These are phyloP conservation scores for Alcis repandata DNA, from an alignment of 2,888 invertebrate genomes.

Conservation along the genomic window DNA sequence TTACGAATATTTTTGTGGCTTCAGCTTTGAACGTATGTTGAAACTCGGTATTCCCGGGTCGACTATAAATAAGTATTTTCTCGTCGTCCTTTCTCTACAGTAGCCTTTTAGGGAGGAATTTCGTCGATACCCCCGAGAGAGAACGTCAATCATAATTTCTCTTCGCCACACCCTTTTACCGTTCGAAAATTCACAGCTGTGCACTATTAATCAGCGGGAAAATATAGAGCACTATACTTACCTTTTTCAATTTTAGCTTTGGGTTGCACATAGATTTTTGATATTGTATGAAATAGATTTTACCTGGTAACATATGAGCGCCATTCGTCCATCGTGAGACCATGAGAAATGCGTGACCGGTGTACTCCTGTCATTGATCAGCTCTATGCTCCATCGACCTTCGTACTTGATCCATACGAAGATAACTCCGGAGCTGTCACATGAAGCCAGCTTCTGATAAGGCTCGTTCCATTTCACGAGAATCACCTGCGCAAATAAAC, in stretches of 20 bases:
- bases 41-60: slow-evolving; percentile 27
- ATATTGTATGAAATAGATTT: slow-evolving; percentile 35
- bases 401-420: slow-evolving; percentile 99
- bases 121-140: slow-evolving; percentile 31
- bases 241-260: slow-evolving; percentile 2
- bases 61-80: slow-evolving; percentile 30
- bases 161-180: slow-evolving; percentile 37
- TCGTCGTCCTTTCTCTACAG: slow-evolving; percentile 30
- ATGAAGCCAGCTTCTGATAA: slow-evolving; percentile 98
- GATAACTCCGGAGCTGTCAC: slow-evolving; percentile 98
- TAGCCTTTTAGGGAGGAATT: slow-evolving; percentile 32
- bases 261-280: slow-evolving; percentile 10
- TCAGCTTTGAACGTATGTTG: slow-evolving; percentile 22
- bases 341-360: slow-evolving; percentile 99
- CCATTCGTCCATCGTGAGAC: slow-evolving; percentile 99
- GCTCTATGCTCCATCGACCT: slow-evolving; percentile 99
- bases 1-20: slow-evolving; percentile 32
- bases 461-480: slow-evolving; percentile 99
- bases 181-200: slow-evolving; percentile 38
- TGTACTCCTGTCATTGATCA: slow-evolving; percentile 99
- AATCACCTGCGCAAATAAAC: slow-evolving; percentile 89
- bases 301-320: slow-evolving; percentile 98
- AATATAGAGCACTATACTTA: slow-evolving; percentile 15
- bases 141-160: slow-evolving; percentile 41
- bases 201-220: slow-evolving; percentile 34